phyloP scores from a whole-genome alignment of 92 coral and sea anemone genomes.

The Pocillopora meandrina region DNA sequence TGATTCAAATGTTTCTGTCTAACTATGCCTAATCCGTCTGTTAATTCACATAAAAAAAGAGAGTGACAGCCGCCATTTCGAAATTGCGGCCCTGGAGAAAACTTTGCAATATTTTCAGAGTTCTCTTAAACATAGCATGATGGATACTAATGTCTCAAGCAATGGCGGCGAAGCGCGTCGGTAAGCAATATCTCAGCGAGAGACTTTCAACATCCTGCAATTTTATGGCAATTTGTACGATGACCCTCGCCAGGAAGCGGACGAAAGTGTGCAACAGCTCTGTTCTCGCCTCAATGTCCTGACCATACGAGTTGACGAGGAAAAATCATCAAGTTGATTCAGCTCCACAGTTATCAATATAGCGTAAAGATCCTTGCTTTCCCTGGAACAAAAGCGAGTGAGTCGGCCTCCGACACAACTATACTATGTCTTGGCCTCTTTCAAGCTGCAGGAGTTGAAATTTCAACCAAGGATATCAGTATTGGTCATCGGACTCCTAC shows the following conservation, averaged over 20 bases:
- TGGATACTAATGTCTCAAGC: not conserved
- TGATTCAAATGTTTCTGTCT: not conserved
- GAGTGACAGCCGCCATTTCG: not conserved
- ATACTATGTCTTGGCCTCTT: not conserved
- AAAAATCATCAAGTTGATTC: no score
- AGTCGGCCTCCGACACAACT: not conserved
- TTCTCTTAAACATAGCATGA: not conserved
- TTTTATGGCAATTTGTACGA: constrained; percentile 8
- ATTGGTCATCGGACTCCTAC: not conserved
- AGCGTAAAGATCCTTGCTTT: no score
- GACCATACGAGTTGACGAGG: no score
- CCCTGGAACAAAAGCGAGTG: not conserved
- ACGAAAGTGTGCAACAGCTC: not conserved
- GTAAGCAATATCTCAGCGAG: not conserved
- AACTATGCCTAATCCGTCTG: constrained; percentile 9
- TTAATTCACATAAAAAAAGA: not conserved
- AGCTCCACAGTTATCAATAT: no score
- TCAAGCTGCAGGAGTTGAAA: constrained; percentile 5
- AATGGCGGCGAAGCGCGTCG: not conserved
- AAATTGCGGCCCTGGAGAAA: not conserved
- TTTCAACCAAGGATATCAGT: not conserved
- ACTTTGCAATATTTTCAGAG: not conserved
- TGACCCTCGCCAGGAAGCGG: not conserved
- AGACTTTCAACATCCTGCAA: not conserved
- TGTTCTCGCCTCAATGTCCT: not conserved